Conservation (phyloP, 2,888 invertebrate species). For the Platycheirus rosarum region DNA sequence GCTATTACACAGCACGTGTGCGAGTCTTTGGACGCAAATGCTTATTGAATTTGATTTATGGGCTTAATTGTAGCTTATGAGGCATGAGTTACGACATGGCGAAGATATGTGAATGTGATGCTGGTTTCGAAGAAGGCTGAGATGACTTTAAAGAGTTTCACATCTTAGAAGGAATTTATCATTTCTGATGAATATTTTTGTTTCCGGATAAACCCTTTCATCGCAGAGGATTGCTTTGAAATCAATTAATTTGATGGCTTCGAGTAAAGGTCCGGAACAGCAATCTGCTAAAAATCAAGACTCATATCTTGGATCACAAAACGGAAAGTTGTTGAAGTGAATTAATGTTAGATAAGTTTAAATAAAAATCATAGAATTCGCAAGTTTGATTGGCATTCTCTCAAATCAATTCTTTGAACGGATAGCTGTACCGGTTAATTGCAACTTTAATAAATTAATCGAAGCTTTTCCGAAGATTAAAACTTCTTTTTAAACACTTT, state of each 20-base stretch:
- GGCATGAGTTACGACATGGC: slow-evolving; percentile 25
- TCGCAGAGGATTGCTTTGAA: slow-evolving; percentile 5
- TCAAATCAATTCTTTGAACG: too few species aligned
- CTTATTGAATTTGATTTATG: slow-evolving; percentile 63
- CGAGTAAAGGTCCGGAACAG: not conserved
- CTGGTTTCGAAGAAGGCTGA: slow-evolving; percentile 11
- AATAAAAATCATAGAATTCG: too few species aligned
- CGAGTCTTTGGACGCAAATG: slow-evolving; percentile 10
- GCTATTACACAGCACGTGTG: slow-evolving; percentile 48
- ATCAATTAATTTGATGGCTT: slow-evolving; percentile 8
- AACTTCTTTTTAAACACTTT: too few species aligned
- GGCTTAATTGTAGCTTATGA: slow-evolving; percentile 36
- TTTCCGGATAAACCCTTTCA: slow-evolving; percentile 39
- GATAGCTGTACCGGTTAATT: too few species aligned
- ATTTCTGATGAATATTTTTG: not conserved
- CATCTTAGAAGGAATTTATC: slow-evolving; percentile 16
- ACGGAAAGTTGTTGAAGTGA: too few species aligned
- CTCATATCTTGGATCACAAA: too few species aligned
- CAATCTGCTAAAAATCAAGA: too few species aligned
- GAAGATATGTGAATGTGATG: not conserved
- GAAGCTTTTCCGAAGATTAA: too few species aligned
- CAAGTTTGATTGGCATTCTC: too few species aligned
- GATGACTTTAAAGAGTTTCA: slow-evolving; percentile 25
- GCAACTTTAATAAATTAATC: too few species aligned
- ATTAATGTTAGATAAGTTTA: too few species aligned